Evolutionary conservation across 2,888 invertebrate species (phyloP).

Genomic region (Cantharis lateralis): DNA sequence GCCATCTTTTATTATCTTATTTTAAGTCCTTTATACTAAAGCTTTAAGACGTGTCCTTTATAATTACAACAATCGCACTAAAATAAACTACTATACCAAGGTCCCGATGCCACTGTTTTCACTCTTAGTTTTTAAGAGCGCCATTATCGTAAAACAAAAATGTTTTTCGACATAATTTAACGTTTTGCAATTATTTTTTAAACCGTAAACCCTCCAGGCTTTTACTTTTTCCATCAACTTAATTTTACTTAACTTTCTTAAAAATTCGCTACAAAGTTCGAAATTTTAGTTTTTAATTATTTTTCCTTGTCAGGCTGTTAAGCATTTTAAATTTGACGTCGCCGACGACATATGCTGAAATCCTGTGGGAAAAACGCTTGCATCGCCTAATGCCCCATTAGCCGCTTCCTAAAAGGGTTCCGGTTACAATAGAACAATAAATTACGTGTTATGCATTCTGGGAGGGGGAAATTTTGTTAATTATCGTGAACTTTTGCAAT

Average conservation of each 20-base stretch:
- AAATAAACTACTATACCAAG: not conserved
- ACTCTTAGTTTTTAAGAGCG: not conserved
- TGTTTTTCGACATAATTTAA: not conserved
- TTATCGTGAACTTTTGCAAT: constrained; percentile 9
- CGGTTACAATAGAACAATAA: not conserved
- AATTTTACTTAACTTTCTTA: not conserved
- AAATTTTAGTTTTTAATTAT: not conserved
- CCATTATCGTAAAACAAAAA: not conserved
- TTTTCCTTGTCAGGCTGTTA: not conserved
- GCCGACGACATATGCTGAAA: not conserved
- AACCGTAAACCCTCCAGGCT: not conserved
- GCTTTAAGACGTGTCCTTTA: constrained; percentile 11
- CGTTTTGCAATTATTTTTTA: not conserved
- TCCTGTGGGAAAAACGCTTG: not conserved
- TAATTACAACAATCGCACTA: constrained; percentile 5
- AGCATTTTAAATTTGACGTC: not conserved
- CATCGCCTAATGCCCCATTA: not conserved
- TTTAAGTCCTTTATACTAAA: constrained; percentile 20
- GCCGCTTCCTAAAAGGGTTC: not conserved
- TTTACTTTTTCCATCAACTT: not conserved
- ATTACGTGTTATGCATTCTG: not conserved
- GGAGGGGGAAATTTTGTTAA: not conserved
- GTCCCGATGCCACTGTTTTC: not conserved
- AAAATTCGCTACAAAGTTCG: not conserved
- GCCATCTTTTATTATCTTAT: constrained; percentile 37